Base-by-base conservation (phyloP, 2,797 vertebrate species). In the Parauchenoglanis ngamensis region DNA sequence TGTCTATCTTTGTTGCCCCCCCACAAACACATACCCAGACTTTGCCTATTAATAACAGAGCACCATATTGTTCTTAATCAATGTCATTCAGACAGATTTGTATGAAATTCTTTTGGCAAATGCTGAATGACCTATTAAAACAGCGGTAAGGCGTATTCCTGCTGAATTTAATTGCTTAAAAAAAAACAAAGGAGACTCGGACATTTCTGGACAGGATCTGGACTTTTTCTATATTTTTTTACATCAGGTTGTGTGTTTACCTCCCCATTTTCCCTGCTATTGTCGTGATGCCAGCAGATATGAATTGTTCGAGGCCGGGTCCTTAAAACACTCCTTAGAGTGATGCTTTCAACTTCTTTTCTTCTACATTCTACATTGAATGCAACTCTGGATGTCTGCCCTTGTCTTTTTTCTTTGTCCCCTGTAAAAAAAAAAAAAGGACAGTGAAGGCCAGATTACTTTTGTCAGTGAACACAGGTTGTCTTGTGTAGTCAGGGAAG, bases 401-500 rank as follows among this genome's bases (percentile, higher is more conserved):
- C 65, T 83, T 87, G 72, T 89, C 67, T 85, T 85, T 85, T 52
- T 49, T 40, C 52, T 70, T 80, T 81, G 57, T 77, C 31, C 63
- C 44, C 46, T 83, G 40, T 75, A 65, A 65, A 68, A 65, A 61
- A 77, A 67, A 67, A 82, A 84, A 86, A 86, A 57, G 67, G 56
- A 83, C 83, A 85, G 61, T 31, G 63, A 68, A 82, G 85, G 68
- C 87, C 75, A 84, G 88, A 81, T 90, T 85, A 86, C 87, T 86
- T 87, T 89, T 83, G 88, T 88, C 79, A 75, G 86, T 77, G 83
- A 87, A 83, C 82, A 46, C 72, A 72, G 82, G 67, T 89, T 90
- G 86, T 90, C 89, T 87, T 78, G 65, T 82, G 84, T 87, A 85
- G 87, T 91, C 88, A 88, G 89, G 44, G 90, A 90, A 90, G 88